These are phyloP conservation scores for Drosophila chauvacae DNA, from an alignment of 1,140 invertebrate species.

Conservation along the genomic window DNA sequence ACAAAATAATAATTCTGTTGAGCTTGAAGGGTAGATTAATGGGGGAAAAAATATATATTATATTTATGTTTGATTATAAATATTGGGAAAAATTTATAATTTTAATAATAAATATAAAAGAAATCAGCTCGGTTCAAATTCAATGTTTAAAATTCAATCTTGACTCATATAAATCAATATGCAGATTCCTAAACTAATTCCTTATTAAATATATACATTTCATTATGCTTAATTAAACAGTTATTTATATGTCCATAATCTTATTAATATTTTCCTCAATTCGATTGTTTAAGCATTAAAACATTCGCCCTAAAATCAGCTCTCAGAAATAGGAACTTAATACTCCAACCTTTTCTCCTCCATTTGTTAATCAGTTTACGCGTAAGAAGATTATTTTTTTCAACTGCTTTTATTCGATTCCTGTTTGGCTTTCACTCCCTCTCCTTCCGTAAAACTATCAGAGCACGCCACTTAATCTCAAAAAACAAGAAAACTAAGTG, in stretches of 20 bases:
- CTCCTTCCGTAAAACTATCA: neutral
- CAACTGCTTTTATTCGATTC: neutral
- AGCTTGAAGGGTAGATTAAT: too few species aligned
- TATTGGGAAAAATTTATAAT: too few species aligned
- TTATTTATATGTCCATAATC: neutral
- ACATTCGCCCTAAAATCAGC: neutral
- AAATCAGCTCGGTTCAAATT: too few species aligned
- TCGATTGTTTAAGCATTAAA: neutral
- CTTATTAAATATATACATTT: too few species aligned
- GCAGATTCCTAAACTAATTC: too few species aligned
- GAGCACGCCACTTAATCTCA: slow-evolving; percentile 9
- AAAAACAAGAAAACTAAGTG: slow-evolving; percentile 1
- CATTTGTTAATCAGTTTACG: neutral
- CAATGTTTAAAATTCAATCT: too few species aligned
- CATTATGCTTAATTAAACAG: too few species aligned
- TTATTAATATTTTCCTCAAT: neutral
- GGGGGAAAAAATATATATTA: too few species aligned
- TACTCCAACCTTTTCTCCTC: neutral
- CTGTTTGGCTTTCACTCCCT: slow-evolving; percentile 8
- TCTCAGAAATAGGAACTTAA: neutral
- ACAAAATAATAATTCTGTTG: too few species aligned
- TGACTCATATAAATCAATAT: too few species aligned
- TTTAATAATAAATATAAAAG: too few species aligned
- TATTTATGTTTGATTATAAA: too few species aligned
- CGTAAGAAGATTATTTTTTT: slow-evolving; percentile 26